These are phyloP conservation scores for Hetaerina americana DNA, from an alignment of 1,140 invertebrate genomes.

Conservation along the genomic window DNA sequence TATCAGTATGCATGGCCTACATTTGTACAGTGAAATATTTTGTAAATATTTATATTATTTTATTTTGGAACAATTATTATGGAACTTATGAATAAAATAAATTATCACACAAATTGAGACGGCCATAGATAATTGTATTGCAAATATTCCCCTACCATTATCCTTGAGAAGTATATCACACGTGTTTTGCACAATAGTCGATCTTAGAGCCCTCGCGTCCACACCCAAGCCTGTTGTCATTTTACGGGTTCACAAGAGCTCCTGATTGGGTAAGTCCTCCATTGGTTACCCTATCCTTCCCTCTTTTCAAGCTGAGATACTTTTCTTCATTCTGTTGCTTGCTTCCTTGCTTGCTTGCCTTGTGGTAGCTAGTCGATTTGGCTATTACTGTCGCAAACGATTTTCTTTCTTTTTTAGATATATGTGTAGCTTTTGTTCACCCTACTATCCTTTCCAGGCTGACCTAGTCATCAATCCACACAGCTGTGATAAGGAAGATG, in stretches of 20 bases:
- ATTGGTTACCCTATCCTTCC: background rate
- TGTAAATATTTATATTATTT: background rate
- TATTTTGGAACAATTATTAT: background rate
- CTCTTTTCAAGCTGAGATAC: background rate
- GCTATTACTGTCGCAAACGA: background rate
- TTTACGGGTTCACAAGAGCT: background rate
- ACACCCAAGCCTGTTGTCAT: background rate
- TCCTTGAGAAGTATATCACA: background rate
- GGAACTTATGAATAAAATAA: background rate
- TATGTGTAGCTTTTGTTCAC: background rate
- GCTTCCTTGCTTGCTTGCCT: background rate
- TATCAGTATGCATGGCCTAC: background rate
- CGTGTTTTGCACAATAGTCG: background rate
- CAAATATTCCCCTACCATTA: background rate
- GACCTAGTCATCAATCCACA: background rate
- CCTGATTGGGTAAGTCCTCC: background rate
- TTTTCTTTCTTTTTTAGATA: background rate
- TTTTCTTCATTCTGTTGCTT: background rate
- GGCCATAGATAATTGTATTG: background rate
- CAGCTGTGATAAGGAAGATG: background rate
- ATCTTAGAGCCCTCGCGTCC: background rate
- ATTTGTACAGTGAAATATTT: background rate
- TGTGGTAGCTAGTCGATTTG: background rate
- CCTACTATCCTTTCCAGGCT: background rate
- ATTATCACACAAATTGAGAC: background rate